Base-by-base conservation (phyloP, 2,888 invertebrate species). In the Netelia virgata region DNA sequence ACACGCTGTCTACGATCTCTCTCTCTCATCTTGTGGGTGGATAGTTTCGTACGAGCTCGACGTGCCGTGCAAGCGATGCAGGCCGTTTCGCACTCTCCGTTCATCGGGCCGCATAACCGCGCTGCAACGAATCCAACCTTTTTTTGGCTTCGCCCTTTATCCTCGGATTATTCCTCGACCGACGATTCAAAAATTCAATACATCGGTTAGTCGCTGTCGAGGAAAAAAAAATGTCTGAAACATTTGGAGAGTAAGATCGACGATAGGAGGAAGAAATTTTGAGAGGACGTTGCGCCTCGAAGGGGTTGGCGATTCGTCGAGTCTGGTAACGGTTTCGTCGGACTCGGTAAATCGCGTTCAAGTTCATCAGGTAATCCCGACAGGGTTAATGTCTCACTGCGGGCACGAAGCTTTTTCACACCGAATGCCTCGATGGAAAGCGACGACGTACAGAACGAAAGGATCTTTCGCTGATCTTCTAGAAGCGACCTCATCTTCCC, bases 281-380 rank as follows among this genome's bases (percentile, higher is more conserved):
- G 1, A 63, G 18, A 55, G 28, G 16, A 64, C 20, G 6, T n/a
- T 11, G 57, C 14, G 64, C 16, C 16, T 16, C 23, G 55, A 28
- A 14, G n/a, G 28, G 10, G 43, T 2, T 11, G 36, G 0, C 5
- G 28, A 69, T 69, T 70, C 8, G n/a, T 72, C 14, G 20, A 1
- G n/a, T 50, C 53, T 18, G 14, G 1, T 9, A 61, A 75, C 59
- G 63, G 55, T 64, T 11, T 63, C 63, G 23, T 59, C 18, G 77
- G 16, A 80, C 14, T 88, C 88, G 86, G 90, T 92, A 92, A 93
- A 92, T 92, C 91, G 91, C 91, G 90, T 90, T 90, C 91, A 90
- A 92, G 92, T 92, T 92, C 91, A 92, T 92, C 90, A 91, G 89
- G 92, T 93, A 93, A 93, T 93, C 93, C 92, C 28, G 79, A 59